These are phyloP conservation scores for Ormyrus thymus DNA, from an alignment of 2,888 invertebrate species.

Conservation along the genomic window DNA sequence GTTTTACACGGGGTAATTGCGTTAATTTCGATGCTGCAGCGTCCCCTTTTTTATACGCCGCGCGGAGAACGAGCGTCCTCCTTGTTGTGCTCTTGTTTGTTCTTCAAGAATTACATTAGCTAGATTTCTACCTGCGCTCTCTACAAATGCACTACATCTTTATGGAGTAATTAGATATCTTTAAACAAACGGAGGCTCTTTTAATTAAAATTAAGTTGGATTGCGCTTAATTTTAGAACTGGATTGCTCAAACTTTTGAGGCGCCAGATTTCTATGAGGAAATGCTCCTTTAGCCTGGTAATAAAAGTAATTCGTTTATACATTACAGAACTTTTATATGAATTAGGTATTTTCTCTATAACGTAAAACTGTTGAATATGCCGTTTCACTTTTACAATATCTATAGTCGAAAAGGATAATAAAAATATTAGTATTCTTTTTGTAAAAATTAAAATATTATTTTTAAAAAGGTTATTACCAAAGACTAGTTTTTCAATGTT, in stretches of 20 bases:
- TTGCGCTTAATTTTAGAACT: constrained; percentile 28
- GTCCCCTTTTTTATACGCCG: constrained; percentile 3
- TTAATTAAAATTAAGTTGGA: constrained; percentile 40
- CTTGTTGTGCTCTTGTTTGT: constrained; percentile 1
- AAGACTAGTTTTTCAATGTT: no score
- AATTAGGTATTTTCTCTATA: no score
- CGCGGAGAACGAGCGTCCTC: background rate
- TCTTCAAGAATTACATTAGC: background rate
- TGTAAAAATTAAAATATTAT: no score
- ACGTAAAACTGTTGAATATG: no score
- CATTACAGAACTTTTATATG: no score
- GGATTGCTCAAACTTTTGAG: constrained; percentile 16
- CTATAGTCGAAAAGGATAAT: no score
- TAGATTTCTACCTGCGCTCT: background rate
- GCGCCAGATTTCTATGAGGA: background rate
- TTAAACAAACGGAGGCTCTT: constrained; percentile 24
- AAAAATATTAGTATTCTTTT: no score
- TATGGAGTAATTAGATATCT: constrained; percentile 36
- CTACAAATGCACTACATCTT: background rate
- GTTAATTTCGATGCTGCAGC: constrained; percentile 35
- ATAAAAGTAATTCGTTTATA: no score
- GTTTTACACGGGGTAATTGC: constrained; percentile 37
- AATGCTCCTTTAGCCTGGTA: no score
- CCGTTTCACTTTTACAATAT: no score
- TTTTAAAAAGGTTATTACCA: no score